A percentile compares a stretch with the other conserved stretches of the same genome.
These are phyloP conservation scores for Poeciliopsis paucimaculata DNA, from an alignment of 2,797 vertebrate species.

Conservation along the genomic window DNA sequence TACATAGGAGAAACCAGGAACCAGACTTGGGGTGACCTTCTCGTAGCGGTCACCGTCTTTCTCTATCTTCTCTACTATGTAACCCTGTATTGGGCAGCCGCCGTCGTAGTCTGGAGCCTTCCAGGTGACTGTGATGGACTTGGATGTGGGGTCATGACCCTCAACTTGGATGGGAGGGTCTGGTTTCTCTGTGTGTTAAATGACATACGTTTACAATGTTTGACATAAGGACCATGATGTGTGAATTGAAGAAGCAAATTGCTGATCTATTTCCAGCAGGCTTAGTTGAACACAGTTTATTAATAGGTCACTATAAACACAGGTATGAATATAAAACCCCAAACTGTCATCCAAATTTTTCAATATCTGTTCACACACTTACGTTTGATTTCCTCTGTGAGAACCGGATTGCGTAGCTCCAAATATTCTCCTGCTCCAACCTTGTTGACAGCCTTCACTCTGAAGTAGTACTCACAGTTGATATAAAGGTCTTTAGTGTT, in stretches of 20 bases:
- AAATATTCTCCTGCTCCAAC: conserved; percentile 92
- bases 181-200: conserved; percentile 86
- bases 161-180: conserved; percentile 96
- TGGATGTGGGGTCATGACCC: conserved; percentile 88
- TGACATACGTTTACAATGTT: neutral
- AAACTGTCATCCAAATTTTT: neutral
- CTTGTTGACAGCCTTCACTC: conserved; percentile 97
- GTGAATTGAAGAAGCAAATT: neutral
- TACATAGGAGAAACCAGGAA: conserved; percentile 88
- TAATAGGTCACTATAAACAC: neutral
- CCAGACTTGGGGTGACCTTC: conserved; percentile 89
- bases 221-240: neutral
- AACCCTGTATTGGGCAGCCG: conserved; percentile 96
- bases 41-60: conserved; percentile 93
- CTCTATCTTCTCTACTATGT: conserved; percentile 92
- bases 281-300: neutral
- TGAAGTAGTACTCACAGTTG: conserved; percentile 96
- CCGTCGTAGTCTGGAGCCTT: conserved; percentile 94
- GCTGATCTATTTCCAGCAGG: neutral
- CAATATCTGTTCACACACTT: conserved; percentile 60
- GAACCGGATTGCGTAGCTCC: conserved; percentile 91
- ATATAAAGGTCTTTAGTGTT: conserved; percentile 92
- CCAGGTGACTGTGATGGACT: conserved; percentile 93
- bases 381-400: conserved; percentile 95
- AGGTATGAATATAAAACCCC: neutral